Percentiles rank a stretch among this genome's conserved stretches.
Evolutionary conservation across 2,113 vertebrate species (phyloP).

Genomic region (Fregata magnificens): DNA sequence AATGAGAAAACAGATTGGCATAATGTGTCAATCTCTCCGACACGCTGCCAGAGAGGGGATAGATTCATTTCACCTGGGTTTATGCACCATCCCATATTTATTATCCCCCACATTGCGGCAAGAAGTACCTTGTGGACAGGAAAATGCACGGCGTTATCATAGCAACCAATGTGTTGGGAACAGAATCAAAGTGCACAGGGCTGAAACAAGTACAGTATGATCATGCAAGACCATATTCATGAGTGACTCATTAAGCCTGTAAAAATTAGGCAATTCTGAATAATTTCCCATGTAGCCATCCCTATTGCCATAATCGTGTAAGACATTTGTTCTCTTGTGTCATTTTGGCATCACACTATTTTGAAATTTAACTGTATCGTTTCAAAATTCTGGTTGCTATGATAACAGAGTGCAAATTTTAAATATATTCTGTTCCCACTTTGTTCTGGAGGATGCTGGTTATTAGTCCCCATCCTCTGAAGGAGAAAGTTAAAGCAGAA

Average conservation of each 20-base stretch:
- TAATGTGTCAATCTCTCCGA: background rate
- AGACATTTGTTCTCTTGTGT: conserved; percentile 24
- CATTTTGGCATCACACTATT: background rate
- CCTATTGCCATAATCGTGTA: background rate
- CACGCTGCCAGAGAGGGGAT: background rate
- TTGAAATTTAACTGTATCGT: conserved; percentile 35
- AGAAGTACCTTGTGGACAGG: conserved; percentile 10
- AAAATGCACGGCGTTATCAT: background rate
- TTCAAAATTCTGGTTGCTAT: conserved; percentile 52
- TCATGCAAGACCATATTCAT: conserved; percentile 2
- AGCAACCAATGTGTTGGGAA: conserved; percentile 27
- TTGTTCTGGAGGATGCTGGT: conserved; percentile 51
- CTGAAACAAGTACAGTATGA: background rate
- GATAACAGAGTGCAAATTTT: conserved; percentile 55
- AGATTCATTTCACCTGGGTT: background rate
- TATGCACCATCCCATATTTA: background rate
- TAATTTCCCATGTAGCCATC: background rate
- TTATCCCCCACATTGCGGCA: background rate
- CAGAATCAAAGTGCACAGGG: conserved; percentile 5
- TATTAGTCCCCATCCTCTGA: conserved; percentile 44
- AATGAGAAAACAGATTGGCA: conserved; percentile 36
- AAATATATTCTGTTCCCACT: conserved; percentile 42
- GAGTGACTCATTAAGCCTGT: conserved; percentile 4
- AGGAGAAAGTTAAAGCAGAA: conserved; percentile 49
- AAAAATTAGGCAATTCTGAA: conserved; percentile 33